Evolutionary conservation across 2,888 invertebrate genomes (phyloP).

Genomic region (Creontiades dilutus): DNA sequence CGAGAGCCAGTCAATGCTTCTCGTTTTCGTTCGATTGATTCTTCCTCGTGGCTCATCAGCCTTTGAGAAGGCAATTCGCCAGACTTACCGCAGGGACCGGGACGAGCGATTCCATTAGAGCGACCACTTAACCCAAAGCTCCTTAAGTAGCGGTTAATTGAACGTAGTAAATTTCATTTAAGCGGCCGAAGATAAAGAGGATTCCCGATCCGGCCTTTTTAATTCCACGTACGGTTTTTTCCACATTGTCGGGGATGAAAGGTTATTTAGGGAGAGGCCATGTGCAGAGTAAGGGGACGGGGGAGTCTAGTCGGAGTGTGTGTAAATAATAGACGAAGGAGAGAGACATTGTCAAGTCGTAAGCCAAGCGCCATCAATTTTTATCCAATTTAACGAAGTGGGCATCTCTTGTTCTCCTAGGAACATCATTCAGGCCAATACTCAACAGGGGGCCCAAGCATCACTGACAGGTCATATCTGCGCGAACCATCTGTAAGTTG

Average conservation of each 20-base stretch:
- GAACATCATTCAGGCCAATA: too few species aligned
- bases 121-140: conserved; percentile 31
- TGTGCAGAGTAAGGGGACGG: not conserved
- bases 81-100: not conserved
- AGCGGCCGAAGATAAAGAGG: not conserved
- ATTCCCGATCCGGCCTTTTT: not conserved
- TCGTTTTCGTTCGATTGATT: conserved; percentile 9
- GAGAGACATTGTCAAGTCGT: too few species aligned
- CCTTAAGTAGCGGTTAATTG: conserved; percentile 45
- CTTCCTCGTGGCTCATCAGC: not conserved
- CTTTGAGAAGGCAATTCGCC: not conserved
- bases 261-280: not conserved
- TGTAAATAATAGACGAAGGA: too few species aligned
- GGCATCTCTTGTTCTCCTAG: too few species aligned
- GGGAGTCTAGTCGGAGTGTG: not conserved
- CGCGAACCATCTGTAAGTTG: too few species aligned
- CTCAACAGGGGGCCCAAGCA: too few species aligned
- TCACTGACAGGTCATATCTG: too few species aligned
- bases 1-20: not conserved
- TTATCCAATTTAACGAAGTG: too few species aligned
- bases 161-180: conserved; percentile 49
- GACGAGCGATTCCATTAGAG: conserved; percentile 34
- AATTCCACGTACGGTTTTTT: conserved; percentile 9
- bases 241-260: too few species aligned
- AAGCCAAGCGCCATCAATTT: too few species aligned